These are phyloP conservation scores for Hepsetus odoe DNA, from an alignment of 2,113 vertebrate genomes.

Conservation along the genomic window DNA sequence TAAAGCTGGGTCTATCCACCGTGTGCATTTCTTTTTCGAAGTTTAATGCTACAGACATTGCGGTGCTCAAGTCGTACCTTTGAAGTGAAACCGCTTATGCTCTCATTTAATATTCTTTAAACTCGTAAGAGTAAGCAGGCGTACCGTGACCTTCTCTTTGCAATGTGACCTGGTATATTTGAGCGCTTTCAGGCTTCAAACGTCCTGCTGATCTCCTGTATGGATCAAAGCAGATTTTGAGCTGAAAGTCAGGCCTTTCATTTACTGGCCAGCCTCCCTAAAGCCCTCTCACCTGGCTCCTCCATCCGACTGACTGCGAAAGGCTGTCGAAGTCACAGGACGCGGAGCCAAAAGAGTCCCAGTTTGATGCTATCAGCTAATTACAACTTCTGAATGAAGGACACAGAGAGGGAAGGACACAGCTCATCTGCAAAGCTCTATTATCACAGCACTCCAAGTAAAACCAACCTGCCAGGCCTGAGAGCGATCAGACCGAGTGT, in stretches of 20 bases:
- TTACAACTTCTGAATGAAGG: background rate
- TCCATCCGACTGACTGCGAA: background rate
- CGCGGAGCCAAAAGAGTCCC: background rate
- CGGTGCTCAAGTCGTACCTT: background rate
- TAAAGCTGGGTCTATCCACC: too few species aligned
- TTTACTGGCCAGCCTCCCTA: constrained; percentile 9
- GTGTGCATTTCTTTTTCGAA: too few species aligned
- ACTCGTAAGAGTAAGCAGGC: background rate
- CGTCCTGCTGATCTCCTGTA: constrained; percentile 4
- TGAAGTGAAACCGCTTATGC: background rate
- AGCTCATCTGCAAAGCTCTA: constrained; percentile 17
- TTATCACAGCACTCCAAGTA: constrained; percentile 7
- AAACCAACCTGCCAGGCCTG: constrained; percentile 3
- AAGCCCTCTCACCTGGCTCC: background rate
- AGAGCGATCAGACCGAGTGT: constrained; percentile 3
- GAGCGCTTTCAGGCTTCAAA: background rate
- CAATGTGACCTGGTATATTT: constrained; percentile 10
- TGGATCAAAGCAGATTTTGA: constrained; percentile 22
- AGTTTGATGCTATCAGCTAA: constrained; percentile 15
- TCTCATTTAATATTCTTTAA: background rate
- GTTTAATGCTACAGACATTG: background rate
- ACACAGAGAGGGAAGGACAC: background rate
- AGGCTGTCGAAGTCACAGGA: background rate
- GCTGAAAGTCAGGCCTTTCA: constrained; percentile 13
- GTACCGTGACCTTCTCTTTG: constrained; percentile 1